Evolutionary conservation across 2,113 vertebrate genomes (phyloP).

Genomic region (Siniperca knerii): DNA sequence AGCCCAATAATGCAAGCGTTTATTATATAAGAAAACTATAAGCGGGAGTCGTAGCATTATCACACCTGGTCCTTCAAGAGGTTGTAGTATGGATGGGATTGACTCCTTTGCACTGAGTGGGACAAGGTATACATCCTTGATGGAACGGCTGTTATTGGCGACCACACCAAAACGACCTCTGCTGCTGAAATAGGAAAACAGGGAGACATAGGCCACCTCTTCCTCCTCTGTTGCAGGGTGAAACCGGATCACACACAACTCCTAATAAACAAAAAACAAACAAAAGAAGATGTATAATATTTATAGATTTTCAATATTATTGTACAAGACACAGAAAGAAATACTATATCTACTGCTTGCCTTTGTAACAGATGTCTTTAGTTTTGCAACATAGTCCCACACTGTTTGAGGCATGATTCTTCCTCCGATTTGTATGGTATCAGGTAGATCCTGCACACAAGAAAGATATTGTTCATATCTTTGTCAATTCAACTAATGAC

Average conservation of each 20-base stretch:
- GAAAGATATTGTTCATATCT: not conserved
- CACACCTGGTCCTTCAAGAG: slow-evolving; percentile 97
- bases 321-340: not conserved
- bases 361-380: slow-evolving; percentile 96
- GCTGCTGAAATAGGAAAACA: slow-evolving; percentile 99
- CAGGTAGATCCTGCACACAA: slow-evolving; percentile 92
- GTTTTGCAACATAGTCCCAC: slow-evolving; percentile 97
- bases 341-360: slow-evolving; percentile 75
- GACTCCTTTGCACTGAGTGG: slow-evolving; percentile 93
- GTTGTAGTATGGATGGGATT: slow-evolving; percentile 93
- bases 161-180: slow-evolving; percentile 97
- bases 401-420: slow-evolving; percentile 96
- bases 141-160: slow-evolving; percentile 91
- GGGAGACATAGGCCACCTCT: slow-evolving; percentile 96
- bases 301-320: not conserved
- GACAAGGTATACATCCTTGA: slow-evolving; percentile 98
- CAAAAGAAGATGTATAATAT: not conserved
- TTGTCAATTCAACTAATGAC: slow-evolving; percentile 6
- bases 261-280: slow-evolving; percentile 83
- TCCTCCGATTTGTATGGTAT: slow-evolving; percentile 96
- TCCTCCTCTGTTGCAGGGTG: slow-evolving; percentile 97
- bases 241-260: slow-evolving; percentile 96
- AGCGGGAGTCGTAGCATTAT: slow-evolving; percentile 34
- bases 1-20: not conserved
- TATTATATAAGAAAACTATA: not conserved